phyloP scores from a whole-genome alignment of 2,797 vertebrate genomes.

The Gephyroberyx darwinii region DNA sequence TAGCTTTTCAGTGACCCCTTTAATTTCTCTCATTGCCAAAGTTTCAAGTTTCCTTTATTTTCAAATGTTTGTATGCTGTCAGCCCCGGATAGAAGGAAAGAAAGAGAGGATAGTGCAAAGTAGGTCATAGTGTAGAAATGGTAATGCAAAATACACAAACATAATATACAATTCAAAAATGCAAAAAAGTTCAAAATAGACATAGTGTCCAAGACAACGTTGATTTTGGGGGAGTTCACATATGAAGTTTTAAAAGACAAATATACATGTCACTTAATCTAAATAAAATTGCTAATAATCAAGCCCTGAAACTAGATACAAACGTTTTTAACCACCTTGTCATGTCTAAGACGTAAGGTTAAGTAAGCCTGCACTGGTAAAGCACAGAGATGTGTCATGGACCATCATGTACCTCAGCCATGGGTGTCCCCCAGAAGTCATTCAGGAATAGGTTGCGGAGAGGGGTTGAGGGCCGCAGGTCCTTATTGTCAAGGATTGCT shows the following conservation, averaged over 20 bases:
- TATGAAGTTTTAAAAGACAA: not conserved
- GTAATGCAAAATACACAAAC: too few species aligned
- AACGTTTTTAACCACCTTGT: not conserved
- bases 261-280: not conserved
- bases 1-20: not conserved
- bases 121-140: too few species aligned
- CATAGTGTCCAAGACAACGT: too few species aligned
- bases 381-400: not conserved
- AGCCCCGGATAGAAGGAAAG: too few species aligned
- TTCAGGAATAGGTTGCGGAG: conserved; percentile 94
- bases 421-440: conserved; percentile 99
- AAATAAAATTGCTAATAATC: not conserved
- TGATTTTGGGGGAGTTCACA: not conserved
- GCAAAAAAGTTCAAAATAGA: too few species aligned
- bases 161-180: too few species aligned
- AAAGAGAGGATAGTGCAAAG: too few species aligned
- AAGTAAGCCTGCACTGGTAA: not conserved
- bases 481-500: conserved; percentile 98
- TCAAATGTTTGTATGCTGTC: too few species aligned
- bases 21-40: not conserved
- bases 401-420: conserved; percentile 88
- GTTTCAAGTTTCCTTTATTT: too few species aligned
- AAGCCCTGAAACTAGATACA: not conserved
- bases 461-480: conserved; percentile 92
- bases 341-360: too few species aligned